These are phyloP conservation scores for Distichodus sexfasciatus DNA, from an alignment of 2,797 vertebrate genomes.

Conservation along the genomic window DNA sequence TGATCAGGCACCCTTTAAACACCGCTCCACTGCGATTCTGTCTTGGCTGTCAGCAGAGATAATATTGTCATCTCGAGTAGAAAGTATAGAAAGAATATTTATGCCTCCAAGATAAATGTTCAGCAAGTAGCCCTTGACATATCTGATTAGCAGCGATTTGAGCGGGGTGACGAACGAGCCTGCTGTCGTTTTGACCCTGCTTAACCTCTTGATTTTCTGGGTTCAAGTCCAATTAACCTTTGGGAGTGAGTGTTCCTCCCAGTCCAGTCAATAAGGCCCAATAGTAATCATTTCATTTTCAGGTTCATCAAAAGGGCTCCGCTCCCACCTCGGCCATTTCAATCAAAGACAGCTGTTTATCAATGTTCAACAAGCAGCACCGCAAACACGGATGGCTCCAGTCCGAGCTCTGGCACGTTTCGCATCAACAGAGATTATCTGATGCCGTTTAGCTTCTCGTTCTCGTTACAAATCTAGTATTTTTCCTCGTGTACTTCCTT, in stretches of 20 bases:
- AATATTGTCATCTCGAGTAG: conserved; percentile 64
- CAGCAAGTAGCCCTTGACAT: conserved; percentile 79
- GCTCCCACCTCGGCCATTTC: conserved; percentile 83
- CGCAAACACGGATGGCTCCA: conserved; percentile 69
- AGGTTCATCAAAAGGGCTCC: conserved; percentile 87
- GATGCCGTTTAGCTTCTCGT: no score
- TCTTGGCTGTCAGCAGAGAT: conserved; percentile 54
- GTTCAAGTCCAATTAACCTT: conserved; percentile 99
- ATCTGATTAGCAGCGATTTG: conserved; percentile 87
- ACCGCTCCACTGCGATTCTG: conserved; percentile 55
- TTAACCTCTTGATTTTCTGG: conserved; percentile 96
- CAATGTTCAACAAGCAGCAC: conserved; percentile 72
- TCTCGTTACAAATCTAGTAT: no score
- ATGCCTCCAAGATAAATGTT: conserved; percentile 64
- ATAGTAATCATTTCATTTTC: conserved; percentile 95
- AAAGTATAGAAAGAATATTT: conserved; percentile 54
- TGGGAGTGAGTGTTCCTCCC: conserved; percentile 83
- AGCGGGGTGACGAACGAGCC: conserved; percentile 74
- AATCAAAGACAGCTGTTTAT: conserved; percentile 87
- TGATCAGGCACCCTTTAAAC: no score
- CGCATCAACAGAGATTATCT: background rate
- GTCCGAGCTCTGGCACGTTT: conserved; percentile 26
- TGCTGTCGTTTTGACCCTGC: conserved; percentile 86
- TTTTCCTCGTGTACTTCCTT: no score
- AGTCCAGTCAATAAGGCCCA: conserved; percentile 87